Base-by-base conservation (phyloP, 2,797 vertebrate genomes). In the Clamator glandarius region DNA sequence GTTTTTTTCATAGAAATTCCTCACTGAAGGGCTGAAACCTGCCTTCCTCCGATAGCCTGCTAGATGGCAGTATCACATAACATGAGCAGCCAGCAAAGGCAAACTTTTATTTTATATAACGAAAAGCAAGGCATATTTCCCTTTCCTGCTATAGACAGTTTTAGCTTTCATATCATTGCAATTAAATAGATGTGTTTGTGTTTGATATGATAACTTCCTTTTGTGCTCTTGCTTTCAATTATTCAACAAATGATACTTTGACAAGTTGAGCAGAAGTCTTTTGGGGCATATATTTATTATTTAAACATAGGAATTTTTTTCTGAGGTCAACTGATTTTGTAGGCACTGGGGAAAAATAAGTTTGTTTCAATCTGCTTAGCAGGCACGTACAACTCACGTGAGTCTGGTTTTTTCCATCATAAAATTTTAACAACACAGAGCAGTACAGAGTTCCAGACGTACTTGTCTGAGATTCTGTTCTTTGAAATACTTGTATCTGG, bases 21-120 rank as follows among this genome's bases (percentile, higher is more conserved):
- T 70, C 42, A 4, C 17, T 3, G 31, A 46, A 44, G 55, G 44
- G 35, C 52, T 82, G 90, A 92, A 88, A 69, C 26, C 11, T 78
- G 41, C 29, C 29, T 93, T 96, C 48, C 58, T 13, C 42, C 29
- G 44, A 1, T 88, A 54, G 79, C 44, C 85, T 89, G 89, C 94
- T 97, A 93, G 84, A 52, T 85, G 84, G 84, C 87, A 84, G 83
- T 42, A 11, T 85, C 85, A 48, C 77, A 64, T 85, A 85, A 57
- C 14, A 26, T 6, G 25, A 96, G 67, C 68, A 87, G 26, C 5
- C 11, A 78, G 68, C 51, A 16, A 63, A 89, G 51, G 57, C 54
- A 21, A 69, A 55, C 12, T 1, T 11, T 55, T 57, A 55, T 50
- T 44, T 48, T 58, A 39, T 24, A 0, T 58, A 63, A 81, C 61